Percentiles rank a stretch among this genome's conserved stretches.
Conservation (phyloP, 2,888 invertebrate species). For the Phortica magna region DNA sequence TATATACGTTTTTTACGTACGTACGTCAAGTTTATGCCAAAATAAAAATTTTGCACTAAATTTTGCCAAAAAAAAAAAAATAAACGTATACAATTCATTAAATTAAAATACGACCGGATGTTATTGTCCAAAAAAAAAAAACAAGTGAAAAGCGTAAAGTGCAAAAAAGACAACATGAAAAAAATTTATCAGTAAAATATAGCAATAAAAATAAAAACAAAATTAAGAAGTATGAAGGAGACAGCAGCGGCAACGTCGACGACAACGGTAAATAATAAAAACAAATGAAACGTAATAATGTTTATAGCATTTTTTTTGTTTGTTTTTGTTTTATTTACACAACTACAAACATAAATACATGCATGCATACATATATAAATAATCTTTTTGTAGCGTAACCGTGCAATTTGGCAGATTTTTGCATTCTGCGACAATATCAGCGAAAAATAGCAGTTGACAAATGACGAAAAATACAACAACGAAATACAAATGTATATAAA, state of each 20-base stretch:
- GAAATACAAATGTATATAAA: neutral
- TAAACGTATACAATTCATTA: conserved; percentile 58
- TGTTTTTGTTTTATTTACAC: conserved; percentile 48
- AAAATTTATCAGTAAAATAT: conserved; percentile 29
- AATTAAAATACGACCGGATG: conserved; percentile 74
- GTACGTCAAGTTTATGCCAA: too few species aligned
- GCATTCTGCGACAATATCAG: neutral
- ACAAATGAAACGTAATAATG: neutral
- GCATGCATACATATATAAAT: conserved; percentile 14
- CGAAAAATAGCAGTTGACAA: neutral
- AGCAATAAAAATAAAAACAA: conserved; percentile 18
- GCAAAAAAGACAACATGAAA: neutral
- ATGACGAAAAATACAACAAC: neutral
- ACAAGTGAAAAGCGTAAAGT: conserved; percentile 19
- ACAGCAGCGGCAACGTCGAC: neutral
- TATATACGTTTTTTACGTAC: too few species aligned
- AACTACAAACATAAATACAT: conserved; percentile 28
- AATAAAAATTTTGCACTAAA: neutral
- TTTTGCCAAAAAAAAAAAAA: conserved; percentile 25
- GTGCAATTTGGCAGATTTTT: neutral
- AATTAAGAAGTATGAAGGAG: neutral
- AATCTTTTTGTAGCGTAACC: conserved; percentile 5
- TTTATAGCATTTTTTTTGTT: conserved; percentile 14
- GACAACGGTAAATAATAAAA: neutral
- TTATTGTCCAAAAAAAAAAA: conserved; percentile 62